These are phyloP conservation scores for Lithophane socia DNA, from an alignment of 2,888 invertebrate genomes.

Conservation along the genomic window DNA sequence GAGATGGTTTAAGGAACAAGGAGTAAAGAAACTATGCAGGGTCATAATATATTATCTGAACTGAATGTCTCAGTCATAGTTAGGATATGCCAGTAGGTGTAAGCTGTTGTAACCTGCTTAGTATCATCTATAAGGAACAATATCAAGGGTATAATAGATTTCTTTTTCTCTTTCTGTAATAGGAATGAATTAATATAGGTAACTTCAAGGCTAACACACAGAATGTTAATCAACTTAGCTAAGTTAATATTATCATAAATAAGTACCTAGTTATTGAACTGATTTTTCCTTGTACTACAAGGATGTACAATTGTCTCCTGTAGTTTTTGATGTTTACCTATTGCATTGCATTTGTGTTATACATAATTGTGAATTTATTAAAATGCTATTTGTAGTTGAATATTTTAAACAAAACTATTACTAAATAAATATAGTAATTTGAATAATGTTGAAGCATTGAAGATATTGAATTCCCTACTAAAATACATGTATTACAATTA, in stretches of 20 bases:
- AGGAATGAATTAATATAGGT: neutral
- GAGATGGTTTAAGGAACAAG: neutral
- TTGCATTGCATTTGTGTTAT: neutral
- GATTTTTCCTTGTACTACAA: constrained; percentile 47
- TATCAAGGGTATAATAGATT: neutral
- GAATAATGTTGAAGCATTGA: neutral
- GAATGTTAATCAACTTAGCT: neutral
- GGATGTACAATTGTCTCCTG: neutral
- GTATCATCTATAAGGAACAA: neutral
- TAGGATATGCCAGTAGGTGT: neutral
- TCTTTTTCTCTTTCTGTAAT: neutral
- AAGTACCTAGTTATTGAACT: constrained; percentile 9
- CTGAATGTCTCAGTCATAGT: too few relatives aligned
- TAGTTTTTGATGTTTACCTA: neutral
- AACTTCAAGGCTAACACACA: neutral
- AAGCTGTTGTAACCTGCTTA: neutral
- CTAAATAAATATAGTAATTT: neutral
- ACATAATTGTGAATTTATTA: neutral
- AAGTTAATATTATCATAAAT: neutral
- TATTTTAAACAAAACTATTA: neutral
- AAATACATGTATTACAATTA: neutral
- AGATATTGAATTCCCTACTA: neutral
- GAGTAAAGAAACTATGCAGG: neutral
- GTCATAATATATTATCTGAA: too few relatives aligned
- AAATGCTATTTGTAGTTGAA: neutral